Base-by-base conservation (phyloP, 1,140 invertebrate species). In the Lasioglossum baleicum region DNA sequence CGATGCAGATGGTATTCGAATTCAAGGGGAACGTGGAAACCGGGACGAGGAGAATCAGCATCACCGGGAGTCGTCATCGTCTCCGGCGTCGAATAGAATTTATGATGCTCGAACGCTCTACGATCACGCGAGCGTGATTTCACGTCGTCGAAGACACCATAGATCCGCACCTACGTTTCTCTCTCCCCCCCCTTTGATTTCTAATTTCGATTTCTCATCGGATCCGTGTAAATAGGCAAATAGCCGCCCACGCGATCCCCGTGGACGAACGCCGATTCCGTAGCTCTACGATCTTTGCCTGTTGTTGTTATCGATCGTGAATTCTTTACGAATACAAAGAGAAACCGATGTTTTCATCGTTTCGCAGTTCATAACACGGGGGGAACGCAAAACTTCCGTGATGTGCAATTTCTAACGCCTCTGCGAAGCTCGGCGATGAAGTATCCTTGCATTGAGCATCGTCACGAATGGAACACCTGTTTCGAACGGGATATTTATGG, bases 161-260 rank as follows among this genome's bases (percentile, higher is more conserved):
- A 63, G 71, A 79, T 86, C 75, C 58, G 83, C 80, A 84, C 71
- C 83, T 69, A 80, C 85, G 67, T 83, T 73, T 61, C 48, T 56
- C 56, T 31, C 35, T 35, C 35, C 31, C 31, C 31, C 31, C 31
- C 35, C 35, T 35, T 51, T 31, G 81, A 86, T 86, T 86, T 85
- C 81, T 85, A 83, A 86, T 86, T 86, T 85, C 66, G 60, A 86
- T 86, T 85, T 83, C 75, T 31, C 68, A 63, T 82, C 75, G 48
- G 56, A 85, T 83, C 51, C 80, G 70, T 76, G 83, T 86, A 85
- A 83, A 75, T 83, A 77, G 83, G 84, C 73, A 81, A 83, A 80
- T 67, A 53, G 35, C 80, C 65, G 58, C 75, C 83, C 71, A 82
- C 82, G 26, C 82, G 71, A 60, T 60, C 40, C 31, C 35, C 17